Conservation (phyloP, 2,888 invertebrate genomes). For the Caenorhabditis sinica region DNA sequence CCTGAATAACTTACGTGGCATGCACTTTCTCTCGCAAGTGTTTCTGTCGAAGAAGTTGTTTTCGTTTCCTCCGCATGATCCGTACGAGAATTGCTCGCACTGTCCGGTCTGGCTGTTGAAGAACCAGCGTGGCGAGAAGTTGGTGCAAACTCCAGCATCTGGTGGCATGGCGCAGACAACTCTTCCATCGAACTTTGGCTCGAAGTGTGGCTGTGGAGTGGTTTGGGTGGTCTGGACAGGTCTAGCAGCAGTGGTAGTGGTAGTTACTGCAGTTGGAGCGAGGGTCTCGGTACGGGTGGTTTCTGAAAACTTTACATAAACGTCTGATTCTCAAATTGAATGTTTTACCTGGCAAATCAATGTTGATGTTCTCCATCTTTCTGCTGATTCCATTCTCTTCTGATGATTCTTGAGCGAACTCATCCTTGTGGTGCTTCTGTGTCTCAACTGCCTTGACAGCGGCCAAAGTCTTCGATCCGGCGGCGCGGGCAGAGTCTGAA, state of each 20-base stretch:
- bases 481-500: conserved; percentile 52
- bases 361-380: conserved; percentile 43
- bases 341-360: conserved; percentile 47
- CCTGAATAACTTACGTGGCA: conserved; percentile 59
- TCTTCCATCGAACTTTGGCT: conserved; percentile 68
- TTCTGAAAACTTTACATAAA: conserved; percentile 10
- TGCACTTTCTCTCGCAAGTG: conserved; percentile 74
- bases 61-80: conserved; percentile 81
- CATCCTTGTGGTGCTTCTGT: conserved; percentile 38
- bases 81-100: conserved; percentile 82
- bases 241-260: conserved; percentile 19
- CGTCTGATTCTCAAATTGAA: no score
- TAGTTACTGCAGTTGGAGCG: conserved; percentile 52
- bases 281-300: conserved; percentile 18
- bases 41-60: conserved; percentile 81
- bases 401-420: conserved; percentile 2
- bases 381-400: conserved; percentile 45
- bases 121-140: conserved; percentile 80
- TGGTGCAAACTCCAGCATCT: conserved; percentile 80
- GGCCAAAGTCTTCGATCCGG: conserved; percentile 58
- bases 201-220: conserved; percentile 54
- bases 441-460: conserved; percentile 61
- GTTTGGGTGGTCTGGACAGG: conserved; percentile 22
- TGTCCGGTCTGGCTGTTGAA: conserved; percentile 79
- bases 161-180: conserved; percentile 77